Evolutionary conservation across 2,113 vertebrate genomes (phyloP).

Genomic region (Onychorhynchus coronatus): DNA sequence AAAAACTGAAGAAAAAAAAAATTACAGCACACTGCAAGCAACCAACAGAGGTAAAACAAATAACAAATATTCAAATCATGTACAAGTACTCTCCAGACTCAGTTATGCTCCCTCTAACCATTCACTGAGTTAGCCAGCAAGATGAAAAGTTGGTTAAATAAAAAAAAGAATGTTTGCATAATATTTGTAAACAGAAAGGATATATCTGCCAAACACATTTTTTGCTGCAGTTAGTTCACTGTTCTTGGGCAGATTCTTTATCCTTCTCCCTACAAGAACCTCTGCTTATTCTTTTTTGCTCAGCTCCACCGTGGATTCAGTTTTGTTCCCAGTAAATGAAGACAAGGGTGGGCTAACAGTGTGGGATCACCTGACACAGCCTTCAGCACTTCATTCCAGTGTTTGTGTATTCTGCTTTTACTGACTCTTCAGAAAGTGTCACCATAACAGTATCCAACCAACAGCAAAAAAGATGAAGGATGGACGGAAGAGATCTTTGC

Average conservation of each 20-base stretch:
- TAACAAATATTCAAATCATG: background rate
- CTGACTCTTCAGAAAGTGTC: background rate
- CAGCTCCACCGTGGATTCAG: background rate
- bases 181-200: slow-evolving; percentile 15
- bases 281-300: background rate
- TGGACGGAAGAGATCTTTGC: background rate
- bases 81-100: background rate
- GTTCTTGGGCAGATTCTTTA: background rate
- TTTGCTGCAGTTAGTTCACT: background rate
- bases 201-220: background rate
- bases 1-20: background rate
- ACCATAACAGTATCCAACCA: background rate
- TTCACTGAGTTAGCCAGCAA: background rate
- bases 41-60: slow-evolving; percentile 5
- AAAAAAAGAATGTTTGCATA: background rate
- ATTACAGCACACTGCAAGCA: background rate
- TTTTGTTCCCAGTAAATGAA: background rate
- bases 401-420: background rate
- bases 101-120: slow-evolving; percentile 3
- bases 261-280: background rate
- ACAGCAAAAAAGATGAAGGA: background rate
- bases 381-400: background rate
- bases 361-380: background rate
- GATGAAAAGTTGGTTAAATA: slow-evolving; percentile 33
- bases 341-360: background rate